phyloP scores from a whole-genome alignment of 2,888 invertebrate species.

The Nymphalis polychloros region DNA sequence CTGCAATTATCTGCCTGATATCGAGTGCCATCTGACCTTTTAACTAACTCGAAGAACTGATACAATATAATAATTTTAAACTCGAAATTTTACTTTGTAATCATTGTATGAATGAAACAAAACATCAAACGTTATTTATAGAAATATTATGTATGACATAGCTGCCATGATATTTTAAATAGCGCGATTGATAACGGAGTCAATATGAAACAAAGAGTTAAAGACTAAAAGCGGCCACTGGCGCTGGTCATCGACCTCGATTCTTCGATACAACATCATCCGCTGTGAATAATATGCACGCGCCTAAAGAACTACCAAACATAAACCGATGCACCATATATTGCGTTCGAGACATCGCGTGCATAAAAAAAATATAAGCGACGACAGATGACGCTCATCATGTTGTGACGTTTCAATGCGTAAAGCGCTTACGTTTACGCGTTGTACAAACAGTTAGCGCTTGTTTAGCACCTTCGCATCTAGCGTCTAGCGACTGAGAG shows the following conservation, averaged over 20 bases:
- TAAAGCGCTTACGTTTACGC: not conserved
- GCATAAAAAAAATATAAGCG: not conserved
- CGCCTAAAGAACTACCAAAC: not conserved
- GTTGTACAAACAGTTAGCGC: constrained; percentile 16
- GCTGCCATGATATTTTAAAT: too few relatives aligned
- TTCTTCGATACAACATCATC: not conserved
- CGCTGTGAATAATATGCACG: not conserved
- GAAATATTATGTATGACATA: too few relatives aligned
- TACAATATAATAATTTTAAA: not conserved
- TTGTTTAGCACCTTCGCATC: constrained; percentile 18
- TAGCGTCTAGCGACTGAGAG: constrained; percentile 4
- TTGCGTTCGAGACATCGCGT: too few relatives aligned
- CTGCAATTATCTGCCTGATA: constrained; percentile 15
- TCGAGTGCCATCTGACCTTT: not conserved
- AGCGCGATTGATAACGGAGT: not conserved
- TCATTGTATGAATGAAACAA: not conserved
- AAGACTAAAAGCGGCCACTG: not conserved
- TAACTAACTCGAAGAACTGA: not conserved
- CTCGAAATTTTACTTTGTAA: not conserved
- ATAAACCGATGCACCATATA: too few relatives aligned
- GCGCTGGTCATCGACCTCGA: not conserved
- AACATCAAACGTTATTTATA: not conserved
- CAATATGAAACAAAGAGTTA: not conserved
- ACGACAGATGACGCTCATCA: not conserved
- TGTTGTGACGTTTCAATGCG: not conserved